These are phyloP conservation scores for Cheilinus undulatus DNA, from an alignment of 2,113 vertebrate genomes.

Conservation along the genomic window DNA sequence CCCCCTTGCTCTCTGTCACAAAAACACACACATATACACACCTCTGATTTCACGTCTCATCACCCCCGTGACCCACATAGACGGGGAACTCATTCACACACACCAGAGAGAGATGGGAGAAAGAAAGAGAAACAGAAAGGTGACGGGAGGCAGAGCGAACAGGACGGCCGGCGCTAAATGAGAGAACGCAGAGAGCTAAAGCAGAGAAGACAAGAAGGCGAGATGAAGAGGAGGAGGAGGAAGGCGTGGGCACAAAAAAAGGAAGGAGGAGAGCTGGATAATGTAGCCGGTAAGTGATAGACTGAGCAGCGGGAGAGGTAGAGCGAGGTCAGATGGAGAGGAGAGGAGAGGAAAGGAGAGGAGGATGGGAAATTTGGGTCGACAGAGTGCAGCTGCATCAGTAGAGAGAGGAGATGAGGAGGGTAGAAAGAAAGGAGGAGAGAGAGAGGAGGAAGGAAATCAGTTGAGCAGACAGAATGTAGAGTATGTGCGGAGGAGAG, in stretches of 20 bases:
- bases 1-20: conserved; percentile 21
- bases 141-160: conserved; percentile 31
- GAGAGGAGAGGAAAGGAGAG: conserved; percentile 44
- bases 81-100: conserved; percentile 43
- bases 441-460: conserved; percentile 72
- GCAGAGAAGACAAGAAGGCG: conserved; percentile 21
- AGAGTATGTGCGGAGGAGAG: conserved; percentile 66
- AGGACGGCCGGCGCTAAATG: conserved; percentile 16
- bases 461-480: conserved; percentile 78
- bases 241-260: neutral
- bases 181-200: conserved; percentile 14
- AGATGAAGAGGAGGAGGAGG: conserved; percentile 30
- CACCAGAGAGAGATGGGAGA: conserved; percentile 23
- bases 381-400: conserved; percentile 68
- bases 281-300: conserved; percentile 68
- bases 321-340: conserved; percentile 66
- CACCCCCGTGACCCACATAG: conserved; percentile 66
- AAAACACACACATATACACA: conserved; percentile 55
- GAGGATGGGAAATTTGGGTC: conserved; percentile 64
- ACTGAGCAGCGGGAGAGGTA: conserved; percentile 52
- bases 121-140: conserved; percentile 27
- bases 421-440: conserved; percentile 40
- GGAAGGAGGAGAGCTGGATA: conserved; percentile 44
- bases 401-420: conserved; percentile 58
- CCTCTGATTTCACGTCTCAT: conserved; percentile 66